Evolutionary conservation across 2,797 vertebrate species (phyloP), one percentile per base, ranked within the genome.

Genomic region (Telmatherina bonti): DNA sequence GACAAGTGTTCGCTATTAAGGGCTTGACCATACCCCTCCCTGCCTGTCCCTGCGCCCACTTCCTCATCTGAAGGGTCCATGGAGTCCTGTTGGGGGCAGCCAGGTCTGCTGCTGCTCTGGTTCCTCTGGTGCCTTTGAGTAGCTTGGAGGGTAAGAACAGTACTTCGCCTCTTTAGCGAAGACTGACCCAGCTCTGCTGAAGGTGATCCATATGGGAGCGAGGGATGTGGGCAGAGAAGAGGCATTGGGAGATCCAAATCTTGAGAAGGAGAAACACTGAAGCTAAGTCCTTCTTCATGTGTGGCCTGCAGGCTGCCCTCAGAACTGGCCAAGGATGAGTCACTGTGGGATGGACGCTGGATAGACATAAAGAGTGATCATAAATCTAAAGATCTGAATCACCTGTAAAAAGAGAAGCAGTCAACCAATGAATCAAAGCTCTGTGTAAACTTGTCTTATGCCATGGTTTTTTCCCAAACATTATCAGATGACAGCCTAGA

Each of bases 41-140:
- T 66, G 0, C 59, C 62, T 0, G 70, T 57, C 55, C 76, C 85
- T 2, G 49, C 45, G 33, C 85, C 85, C 24, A 74, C 60, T 57
- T 96, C 96, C 81, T 97, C 95, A 0, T 97, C 95, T 0, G 95
- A 97, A 13, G 95, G 95, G 88, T 97, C 96, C 90, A 94, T 92
- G 82, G 96, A 97, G 91, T 98, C 95, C 62, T 94, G 95, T 54
- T 91, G 90, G n/a, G 94, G 93, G 89, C 94, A 95, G 62, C 95
- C 94, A 0, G 94, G 96, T 0, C 43, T 45, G 43, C 95, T 95
- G 56, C 95, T 97, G 92, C 96, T 97, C 92, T 95, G 95, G 87
- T 96, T 97, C 76, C 96, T 95, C 88, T 97, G 96, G 80, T 94
- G 96, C 26, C 95, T 94, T 16, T 93, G 91, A 70, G 95, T 93